Conservation (phyloP, 2,113 vertebrate genomes). For the Peromyscus leucopus region DNA sequence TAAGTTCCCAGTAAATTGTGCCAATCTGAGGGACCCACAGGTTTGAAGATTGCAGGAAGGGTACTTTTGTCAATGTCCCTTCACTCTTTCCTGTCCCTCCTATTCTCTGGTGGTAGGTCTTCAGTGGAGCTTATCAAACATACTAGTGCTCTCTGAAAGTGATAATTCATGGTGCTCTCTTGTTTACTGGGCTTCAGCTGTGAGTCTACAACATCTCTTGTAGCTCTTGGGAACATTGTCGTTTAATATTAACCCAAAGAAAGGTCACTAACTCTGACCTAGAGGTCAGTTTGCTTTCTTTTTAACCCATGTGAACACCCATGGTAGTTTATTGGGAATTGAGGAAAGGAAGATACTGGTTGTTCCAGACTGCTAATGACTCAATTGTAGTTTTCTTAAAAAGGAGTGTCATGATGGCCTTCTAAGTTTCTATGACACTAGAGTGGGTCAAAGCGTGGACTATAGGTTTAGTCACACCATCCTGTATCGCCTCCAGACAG, state of each 20-base stretch:
- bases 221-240: background rate
- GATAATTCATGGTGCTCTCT: background rate
- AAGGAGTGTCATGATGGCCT: background rate
- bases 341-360: background rate
- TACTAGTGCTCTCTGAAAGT: background rate
- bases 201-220: background rate
- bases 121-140: conserved; percentile 2
- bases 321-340: background rate
- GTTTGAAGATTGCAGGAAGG: background rate
- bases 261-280: background rate
- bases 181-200: background rate
- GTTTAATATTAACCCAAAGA: background rate
- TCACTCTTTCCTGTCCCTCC: background rate
- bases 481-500: background rate
- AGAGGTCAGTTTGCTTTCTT: background rate
- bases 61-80: background rate
- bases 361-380: background rate
- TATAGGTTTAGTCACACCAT: background rate
- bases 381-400: background rate
- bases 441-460: background rate
- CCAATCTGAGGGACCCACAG: background rate
- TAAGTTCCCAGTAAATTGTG: background rate
- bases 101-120: background rate
- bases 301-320: background rate
- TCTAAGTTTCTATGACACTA: background rate